phyloP scores from a whole-genome alignment of 2,888 invertebrate genomes.

The Caenorhabditis sp. region DNA sequence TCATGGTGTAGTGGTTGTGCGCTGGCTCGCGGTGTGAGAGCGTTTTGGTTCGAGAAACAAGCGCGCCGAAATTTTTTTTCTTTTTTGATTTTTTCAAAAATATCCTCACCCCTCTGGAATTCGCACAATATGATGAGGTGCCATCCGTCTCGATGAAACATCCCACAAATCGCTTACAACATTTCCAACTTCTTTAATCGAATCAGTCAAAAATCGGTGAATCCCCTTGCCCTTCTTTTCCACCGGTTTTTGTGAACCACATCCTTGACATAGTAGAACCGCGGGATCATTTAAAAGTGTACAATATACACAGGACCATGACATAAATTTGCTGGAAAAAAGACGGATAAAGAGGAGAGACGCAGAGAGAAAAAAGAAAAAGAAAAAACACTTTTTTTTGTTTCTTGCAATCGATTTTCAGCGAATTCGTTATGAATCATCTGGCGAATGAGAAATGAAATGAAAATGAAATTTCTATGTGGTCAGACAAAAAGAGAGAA shows the following conservation, averaged over 20 bases:
- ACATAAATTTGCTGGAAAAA: background rate
- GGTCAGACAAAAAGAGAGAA: background rate
- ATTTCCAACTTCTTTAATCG: background rate
- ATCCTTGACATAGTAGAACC: conserved; percentile 33
- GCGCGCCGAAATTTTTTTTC: no score
- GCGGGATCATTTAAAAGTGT: conserved; percentile 37
- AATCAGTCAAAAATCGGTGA: background rate
- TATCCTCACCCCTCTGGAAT: background rate
- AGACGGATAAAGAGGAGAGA: background rate
- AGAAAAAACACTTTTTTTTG: background rate
- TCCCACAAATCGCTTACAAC: background rate
- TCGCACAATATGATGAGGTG: conserved; percentile 25
- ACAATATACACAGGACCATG: conserved; percentile 48
- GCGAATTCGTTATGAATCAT: background rate
- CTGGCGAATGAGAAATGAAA: background rate
- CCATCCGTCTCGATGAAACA: conserved; percentile 1
- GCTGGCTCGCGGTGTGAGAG: no score
- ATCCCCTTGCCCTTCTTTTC: background rate
- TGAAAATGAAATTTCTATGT: background rate
- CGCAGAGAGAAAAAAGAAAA: background rate
- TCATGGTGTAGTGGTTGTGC: no score
- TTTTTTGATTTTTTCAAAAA: background rate
- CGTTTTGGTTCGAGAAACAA: no score
- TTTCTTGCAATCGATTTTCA: background rate
- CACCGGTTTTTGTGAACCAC: conserved; percentile 41